Evolutionary conservation across 64 coral and sea anemone species (phyloP).

Genomic region (Montipora sp.): DNA sequence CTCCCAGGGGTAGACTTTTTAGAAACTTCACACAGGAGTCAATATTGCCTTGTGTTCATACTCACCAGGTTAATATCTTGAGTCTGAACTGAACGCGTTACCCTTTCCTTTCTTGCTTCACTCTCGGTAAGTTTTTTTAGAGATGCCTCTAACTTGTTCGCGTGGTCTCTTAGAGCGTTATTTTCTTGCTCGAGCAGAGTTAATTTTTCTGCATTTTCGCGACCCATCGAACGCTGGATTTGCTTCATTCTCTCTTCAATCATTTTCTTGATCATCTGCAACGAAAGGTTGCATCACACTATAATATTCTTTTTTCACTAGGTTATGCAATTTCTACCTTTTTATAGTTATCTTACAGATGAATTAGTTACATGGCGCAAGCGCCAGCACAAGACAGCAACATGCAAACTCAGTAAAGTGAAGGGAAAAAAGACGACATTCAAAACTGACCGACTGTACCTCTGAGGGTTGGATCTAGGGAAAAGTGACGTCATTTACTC

Average conservation of each 20-base stretch:
- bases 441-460: no score
- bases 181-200: conserved; percentile 79
- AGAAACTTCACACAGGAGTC: no score
- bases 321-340: no score
- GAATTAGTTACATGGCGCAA: no score
- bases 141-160: conserved; percentile 70
- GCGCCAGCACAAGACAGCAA: no score
- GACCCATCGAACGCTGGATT: conserved; percentile 59
- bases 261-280: conserved; percentile 48
- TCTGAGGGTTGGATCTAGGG: no score
- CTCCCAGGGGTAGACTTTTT: no score
- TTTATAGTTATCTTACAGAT: not conserved
- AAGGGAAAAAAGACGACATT: no score
- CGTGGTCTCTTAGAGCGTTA: conserved; percentile 70
- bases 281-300: not conserved
- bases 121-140: conserved; percentile 67
- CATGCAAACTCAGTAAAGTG: no score
- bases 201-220: conserved; percentile 33
- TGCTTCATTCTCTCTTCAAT: conserved; percentile 64
- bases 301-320: not conserved
- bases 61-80: conserved; percentile 50
- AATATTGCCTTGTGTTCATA: not conserved
- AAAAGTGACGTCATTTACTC: no score
- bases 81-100: conserved; percentile 60
- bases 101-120: conserved; percentile 24